Percentiles rank a stretch among this genome's conserved stretches.
Conservation (phyloP, 2,888 invertebrate genomes). For the Alloscopus bannaensis region DNA sequence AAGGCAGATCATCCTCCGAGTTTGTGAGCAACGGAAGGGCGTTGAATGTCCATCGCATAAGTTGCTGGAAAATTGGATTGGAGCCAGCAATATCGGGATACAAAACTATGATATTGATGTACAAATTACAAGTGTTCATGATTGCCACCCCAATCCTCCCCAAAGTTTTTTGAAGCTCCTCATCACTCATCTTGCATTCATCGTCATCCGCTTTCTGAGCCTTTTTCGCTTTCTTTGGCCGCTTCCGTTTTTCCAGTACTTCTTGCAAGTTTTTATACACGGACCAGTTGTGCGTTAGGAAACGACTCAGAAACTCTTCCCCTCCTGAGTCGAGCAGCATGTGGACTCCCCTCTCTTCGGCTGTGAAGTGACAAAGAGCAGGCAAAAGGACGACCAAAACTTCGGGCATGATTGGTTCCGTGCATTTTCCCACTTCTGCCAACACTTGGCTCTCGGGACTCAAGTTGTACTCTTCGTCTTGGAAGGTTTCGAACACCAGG, state of each 20-base stretch:
- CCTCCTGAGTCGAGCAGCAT: slow-evolving; percentile 77
- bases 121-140: slow-evolving; percentile 91
- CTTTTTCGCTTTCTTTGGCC: slow-evolving; percentile 71
- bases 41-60: slow-evolving; percentile 78
- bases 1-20: slow-evolving; percentile 83
- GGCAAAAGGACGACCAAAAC: slow-evolving; percentile 89
- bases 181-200: slow-evolving; percentile 84
- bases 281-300: slow-evolving; percentile 89
- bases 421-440: slow-evolving; percentile 71
- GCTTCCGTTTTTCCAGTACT: slow-evolving; percentile 74
- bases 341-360: slow-evolving; percentile 83
- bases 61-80: slow-evolving; percentile 85
- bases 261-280: slow-evolving; percentile 89
- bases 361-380: slow-evolving; percentile 91
- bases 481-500: slow-evolving; percentile 87
- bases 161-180: slow-evolving; percentile 85
- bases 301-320: slow-evolving; percentile 87
- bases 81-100: slow-evolving; percentile 90
- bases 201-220: slow-evolving; percentile 78
- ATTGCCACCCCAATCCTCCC: slow-evolving; percentile 89
- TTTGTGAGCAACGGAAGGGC: slow-evolving; percentile 67
- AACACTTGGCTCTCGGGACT: slow-evolving; percentile 70
- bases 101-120: slow-evolving; percentile 93
- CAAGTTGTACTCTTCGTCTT: slow-evolving; percentile 72
- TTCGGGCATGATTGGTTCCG: slow-evolving; percentile 77